Conservation (phyloP, 2,888 invertebrate species). For the Cataglyphis altisquamis region DNA sequence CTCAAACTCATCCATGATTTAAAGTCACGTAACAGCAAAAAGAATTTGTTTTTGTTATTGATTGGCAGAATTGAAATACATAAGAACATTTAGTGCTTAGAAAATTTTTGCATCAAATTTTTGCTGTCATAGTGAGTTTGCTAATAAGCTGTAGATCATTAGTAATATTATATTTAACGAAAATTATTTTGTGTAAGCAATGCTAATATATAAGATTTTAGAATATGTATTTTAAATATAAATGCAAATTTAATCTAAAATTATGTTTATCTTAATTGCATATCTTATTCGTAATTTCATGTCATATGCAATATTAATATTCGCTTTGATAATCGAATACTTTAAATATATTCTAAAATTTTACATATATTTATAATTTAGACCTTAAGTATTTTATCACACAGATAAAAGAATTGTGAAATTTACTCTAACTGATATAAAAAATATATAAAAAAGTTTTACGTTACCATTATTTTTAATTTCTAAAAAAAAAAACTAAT, state of each 20-base stretch:
- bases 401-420: not conserved
- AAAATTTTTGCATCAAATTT: not conserved
- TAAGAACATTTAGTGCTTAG: not conserved
- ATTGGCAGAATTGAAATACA: not conserved
- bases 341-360: not conserved
- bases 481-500: not conserved
- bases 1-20: not conserved
- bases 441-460: not conserved
- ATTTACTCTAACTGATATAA: not conserved
- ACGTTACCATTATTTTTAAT: not conserved
- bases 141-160: not conserved
- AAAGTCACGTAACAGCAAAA: not conserved
- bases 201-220: not conserved
- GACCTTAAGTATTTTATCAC: not conserved
- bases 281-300: not conserved
- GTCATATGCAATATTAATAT: not conserved
- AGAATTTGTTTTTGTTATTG: not conserved
- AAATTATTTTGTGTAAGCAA: not conserved
- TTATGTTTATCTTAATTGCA: not conserved
- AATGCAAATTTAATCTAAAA: not conserved
- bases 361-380: not conserved
- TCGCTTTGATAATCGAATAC: not conserved
- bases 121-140: not conserved
- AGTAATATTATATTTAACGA: not conserved
- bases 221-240: constrained; percentile 1